Conservation (phyloP, 1,140 invertebrate species). For the Drosophila pandora region DNA sequence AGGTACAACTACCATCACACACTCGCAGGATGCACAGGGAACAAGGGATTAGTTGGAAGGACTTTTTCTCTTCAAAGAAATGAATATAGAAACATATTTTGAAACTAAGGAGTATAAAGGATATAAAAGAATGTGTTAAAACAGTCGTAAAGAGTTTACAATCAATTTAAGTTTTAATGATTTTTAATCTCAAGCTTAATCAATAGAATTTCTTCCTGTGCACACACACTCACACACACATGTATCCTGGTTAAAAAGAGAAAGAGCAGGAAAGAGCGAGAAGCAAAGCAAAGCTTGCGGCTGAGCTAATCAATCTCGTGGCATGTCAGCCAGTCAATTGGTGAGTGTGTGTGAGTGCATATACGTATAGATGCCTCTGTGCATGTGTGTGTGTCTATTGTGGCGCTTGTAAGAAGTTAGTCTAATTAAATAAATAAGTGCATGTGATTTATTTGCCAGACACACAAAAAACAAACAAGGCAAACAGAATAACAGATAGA, state of each 20-base stretch:
- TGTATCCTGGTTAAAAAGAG: slow-evolving; percentile 5
- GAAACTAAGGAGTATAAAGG: too few species aligned
- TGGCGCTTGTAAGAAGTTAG: slow-evolving; percentile 79
- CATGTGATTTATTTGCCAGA: slow-evolving; percentile 79
- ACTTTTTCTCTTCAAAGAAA: not conserved
- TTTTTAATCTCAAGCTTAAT: not conserved
- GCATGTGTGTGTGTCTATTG: slow-evolving; percentile 65
- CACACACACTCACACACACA: not conserved
- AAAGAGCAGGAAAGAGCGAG: slow-evolving; percentile 1
- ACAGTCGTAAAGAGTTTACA: too few species aligned
- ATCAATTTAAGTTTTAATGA: too few species aligned
- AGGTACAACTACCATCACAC: slow-evolving; percentile 36
- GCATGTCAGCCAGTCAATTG: slow-evolving; percentile 81
- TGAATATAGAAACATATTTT: too few species aligned
- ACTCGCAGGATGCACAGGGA: slow-evolving; percentile 3
- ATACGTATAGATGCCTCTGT: slow-evolving; percentile 1
- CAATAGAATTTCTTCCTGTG: not conserved
- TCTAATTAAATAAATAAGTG: slow-evolving; percentile 82
- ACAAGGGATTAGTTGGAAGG: not conserved
- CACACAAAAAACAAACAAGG: slow-evolving; percentile 22
- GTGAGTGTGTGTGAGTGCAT: slow-evolving; percentile 53
- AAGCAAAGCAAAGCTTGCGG: slow-evolving; percentile 62
- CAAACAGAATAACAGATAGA: slow-evolving; percentile 48
- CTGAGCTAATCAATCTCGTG: slow-evolving; percentile 80
- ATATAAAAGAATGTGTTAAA: too few species aligned